Evolutionary conservation across 2,797 vertebrate genomes (phyloP).

Genomic region (Uromys caudimaculatus): DNA sequence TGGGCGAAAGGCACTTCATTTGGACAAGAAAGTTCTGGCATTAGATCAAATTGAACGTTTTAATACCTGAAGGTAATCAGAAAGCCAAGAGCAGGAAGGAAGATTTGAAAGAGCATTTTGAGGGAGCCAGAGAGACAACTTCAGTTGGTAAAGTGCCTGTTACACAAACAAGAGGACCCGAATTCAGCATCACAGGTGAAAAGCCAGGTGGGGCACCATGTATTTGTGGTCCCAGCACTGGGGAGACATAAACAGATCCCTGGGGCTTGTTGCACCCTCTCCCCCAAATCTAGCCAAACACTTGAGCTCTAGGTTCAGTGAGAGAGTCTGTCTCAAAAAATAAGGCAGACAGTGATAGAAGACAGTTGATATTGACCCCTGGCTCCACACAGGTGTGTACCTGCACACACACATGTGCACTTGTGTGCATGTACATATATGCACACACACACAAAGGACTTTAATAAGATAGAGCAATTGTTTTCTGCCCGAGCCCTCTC

Average conservation of each 20-base stretch:
- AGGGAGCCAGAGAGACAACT: not conserved
- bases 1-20: not conserved
- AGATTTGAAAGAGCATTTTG: not conserved
- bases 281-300: not conserved
- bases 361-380: not conserved
- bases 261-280: not conserved
- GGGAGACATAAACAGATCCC: not conserved
- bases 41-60: constrained; percentile 28
- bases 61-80: constrained; percentile 11
- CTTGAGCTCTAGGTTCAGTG: not conserved
- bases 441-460: not conserved
- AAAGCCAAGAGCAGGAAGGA: constrained; percentile 30
- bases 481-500: constrained; percentile 39
- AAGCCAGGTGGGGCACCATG: not conserved
- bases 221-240: not conserved
- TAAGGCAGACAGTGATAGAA: not conserved
- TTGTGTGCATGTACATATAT: not conserved
- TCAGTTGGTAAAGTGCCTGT: not conserved
- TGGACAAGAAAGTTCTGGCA: constrained; percentile 45
- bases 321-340: not conserved
- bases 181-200: not conserved
- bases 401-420: not conserved
- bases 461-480: not conserved
- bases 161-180: not conserved
- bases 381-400: not conserved